These are phyloP conservation scores for Oikopleura vanhoeffeni DNA, from an alignment of 23 tunicate genomes.

Conservation along the genomic window DNA sequence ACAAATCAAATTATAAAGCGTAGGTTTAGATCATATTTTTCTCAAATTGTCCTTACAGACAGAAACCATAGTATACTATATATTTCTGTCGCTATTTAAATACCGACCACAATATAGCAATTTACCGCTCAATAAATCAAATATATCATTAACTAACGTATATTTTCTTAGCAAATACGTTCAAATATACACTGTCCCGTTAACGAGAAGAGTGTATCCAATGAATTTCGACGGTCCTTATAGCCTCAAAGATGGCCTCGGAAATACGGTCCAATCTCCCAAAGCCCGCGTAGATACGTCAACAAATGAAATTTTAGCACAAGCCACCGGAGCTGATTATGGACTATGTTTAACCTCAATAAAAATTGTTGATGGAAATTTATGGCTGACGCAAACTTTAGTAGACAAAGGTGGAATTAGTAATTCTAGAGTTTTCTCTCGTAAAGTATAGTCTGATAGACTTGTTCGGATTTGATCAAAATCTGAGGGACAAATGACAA, in stretches of 20 bases:
- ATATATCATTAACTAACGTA: too few relatives aligned
- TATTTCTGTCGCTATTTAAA: too few relatives aligned
- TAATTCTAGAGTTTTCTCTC: neutral
- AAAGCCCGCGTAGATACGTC: neutral
- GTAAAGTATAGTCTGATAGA: too few relatives aligned
- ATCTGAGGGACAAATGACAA: too few relatives aligned
- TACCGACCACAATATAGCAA: too few relatives aligned
- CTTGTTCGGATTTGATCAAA: too few relatives aligned
- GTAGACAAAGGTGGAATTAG: neutral
- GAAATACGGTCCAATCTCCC: neutral
- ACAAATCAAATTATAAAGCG: too few relatives aligned
- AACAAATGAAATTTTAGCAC: neutral
- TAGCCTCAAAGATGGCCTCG: neutral
- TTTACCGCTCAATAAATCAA: too few relatives aligned
- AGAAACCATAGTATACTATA: too few relatives aligned
- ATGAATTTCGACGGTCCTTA: neutral
- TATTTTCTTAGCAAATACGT: neutral
- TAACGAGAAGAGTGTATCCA: neutral
- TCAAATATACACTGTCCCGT: neutral
- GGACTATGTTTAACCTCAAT: neutral
- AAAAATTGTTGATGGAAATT: neutral
- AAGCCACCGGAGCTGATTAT: neutral
- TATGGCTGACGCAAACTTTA: neutral
- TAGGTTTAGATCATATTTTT: too few relatives aligned
- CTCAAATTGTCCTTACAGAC: too few relatives aligned